Evolutionary conservation across 1,140 invertebrate genomes (phyloP).

Genomic region (Whitmania pigra): DNA sequence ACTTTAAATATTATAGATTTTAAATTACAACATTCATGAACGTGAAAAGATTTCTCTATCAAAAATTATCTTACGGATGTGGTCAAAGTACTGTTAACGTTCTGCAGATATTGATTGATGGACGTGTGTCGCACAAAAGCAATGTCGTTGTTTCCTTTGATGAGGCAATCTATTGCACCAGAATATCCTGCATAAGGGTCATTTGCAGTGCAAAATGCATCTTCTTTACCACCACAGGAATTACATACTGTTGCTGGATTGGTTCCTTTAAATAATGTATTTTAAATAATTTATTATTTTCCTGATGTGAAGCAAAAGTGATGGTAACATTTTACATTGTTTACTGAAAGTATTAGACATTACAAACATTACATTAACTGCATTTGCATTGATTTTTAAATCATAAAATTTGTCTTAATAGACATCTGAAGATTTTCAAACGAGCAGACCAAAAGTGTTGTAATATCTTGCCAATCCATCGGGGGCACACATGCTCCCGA

Average conservation of each 20-base stretch:
- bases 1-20: slow-evolving; percentile 28
- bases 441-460: slow-evolving; percentile 66
- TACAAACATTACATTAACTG: no score
- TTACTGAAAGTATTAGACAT: no score
- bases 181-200: slow-evolving; percentile 82
- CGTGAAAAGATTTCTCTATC: not conserved
- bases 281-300: not conserved
- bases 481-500: slow-evolving; percentile 78
- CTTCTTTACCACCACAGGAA: slow-evolving; percentile 57
- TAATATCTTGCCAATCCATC: slow-evolving; percentile 80
- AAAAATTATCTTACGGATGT: slow-evolving; percentile 11
- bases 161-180: slow-evolving; percentile 65
- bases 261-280: slow-evolving; percentile 47
- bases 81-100: slow-evolving; percentile 11
- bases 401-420: not conserved
- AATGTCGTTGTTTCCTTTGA: slow-evolving; percentile 62
- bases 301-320: no score
- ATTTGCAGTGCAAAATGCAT: slow-evolving; percentile 60
- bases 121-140: slow-evolving; percentile 67
- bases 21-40: not conserved
- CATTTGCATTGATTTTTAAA: not conserved
- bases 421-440: slow-evolving; percentile 26
- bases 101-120: slow-evolving; percentile 14
- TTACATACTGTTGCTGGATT: slow-evolving; percentile 68
- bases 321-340: no score